Evolutionary conservation across 2,888 invertebrate species (phyloP).

Genomic region (Troides helena): DNA sequence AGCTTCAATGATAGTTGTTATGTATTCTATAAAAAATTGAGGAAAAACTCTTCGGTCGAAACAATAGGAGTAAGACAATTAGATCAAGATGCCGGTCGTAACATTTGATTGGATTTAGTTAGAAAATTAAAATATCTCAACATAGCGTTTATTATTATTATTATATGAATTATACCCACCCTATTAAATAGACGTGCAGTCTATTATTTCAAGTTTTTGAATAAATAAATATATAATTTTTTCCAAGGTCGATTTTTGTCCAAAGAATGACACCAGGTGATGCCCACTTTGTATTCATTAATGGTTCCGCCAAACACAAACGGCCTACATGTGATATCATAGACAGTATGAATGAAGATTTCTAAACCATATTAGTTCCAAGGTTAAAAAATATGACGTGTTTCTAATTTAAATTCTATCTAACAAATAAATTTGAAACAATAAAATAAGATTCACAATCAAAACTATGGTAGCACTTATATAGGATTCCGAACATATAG

Average conservation of each 20-base stretch:
- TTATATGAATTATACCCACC: not conserved
- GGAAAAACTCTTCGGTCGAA: not conserved
- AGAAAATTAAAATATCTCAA: too few species aligned
- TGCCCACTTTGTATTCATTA: slow-evolving; percentile 26
- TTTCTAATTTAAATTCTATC: slow-evolving; percentile 18
- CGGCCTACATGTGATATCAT: slow-evolving; percentile 28
- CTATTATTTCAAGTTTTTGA: not conserved
- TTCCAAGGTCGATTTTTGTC: slow-evolving; percentile 37
- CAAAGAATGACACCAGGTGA: slow-evolving; percentile 4
- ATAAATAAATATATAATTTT: slow-evolving; percentile 2
- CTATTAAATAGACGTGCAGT: not conserved
- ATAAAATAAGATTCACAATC: not conserved
- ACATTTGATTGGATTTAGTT: too few species aligned
- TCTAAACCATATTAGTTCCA: slow-evolving; percentile 32
- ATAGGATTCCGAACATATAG: not conserved
- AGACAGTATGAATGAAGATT: slow-evolving; percentile 30
- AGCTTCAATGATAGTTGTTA: not conserved
- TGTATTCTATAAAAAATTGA: not conserved
- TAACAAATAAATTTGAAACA: slow-evolving; percentile 12
- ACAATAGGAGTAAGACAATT: not conserved
- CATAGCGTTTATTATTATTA: too few species aligned
- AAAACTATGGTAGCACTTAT: not conserved
- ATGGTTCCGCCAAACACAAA: slow-evolving; percentile 25
- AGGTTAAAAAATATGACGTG: slow-evolving; percentile 26
- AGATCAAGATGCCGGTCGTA: too few species aligned